Evolutionary conservation across 2,888 invertebrate genomes (phyloP).

Genomic region (Agrochola macilenta): DNA sequence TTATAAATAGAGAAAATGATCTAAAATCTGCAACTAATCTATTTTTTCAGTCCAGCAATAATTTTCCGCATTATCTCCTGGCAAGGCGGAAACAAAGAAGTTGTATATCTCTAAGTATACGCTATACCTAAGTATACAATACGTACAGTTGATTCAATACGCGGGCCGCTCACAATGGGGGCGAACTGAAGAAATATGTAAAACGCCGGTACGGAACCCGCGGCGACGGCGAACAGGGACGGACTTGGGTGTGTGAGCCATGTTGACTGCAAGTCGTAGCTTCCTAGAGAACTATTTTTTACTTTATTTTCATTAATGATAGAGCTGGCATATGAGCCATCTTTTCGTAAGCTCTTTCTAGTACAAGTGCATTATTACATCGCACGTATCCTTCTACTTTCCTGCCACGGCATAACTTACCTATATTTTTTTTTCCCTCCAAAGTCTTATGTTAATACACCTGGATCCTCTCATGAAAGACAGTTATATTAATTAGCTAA

Average conservation of each 20-base stretch:
- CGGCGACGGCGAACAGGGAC: constrained; percentile 74
- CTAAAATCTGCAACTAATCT: not conserved
- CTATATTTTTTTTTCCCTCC: not conserved
- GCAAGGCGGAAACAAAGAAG: constrained; percentile 67
- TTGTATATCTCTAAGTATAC: constrained; percentile 55
- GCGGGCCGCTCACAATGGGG: constrained; percentile 78
- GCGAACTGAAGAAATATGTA: constrained; percentile 87
- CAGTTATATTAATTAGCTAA: not conserved
- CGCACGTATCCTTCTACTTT: not conserved
- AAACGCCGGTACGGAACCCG: constrained; percentile 81
- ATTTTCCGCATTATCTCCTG: constrained; percentile 57
- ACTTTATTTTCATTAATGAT: not conserved
- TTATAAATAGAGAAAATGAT: not conserved
- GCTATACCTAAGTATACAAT: constrained; percentile 58
- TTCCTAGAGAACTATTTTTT: not conserved
- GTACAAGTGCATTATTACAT: not conserved
- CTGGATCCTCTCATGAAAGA: not conserved
- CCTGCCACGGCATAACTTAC: not conserved
- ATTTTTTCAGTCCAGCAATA: constrained; percentile 32
- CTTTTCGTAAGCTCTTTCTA: not conserved
- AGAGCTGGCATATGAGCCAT: not conserved
- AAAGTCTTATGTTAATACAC: not conserved
- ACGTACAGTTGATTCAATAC: constrained; percentile 76
- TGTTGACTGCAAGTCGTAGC: not conserved
- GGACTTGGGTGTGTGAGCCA: constrained; percentile 62